Evolutionary conservation across 2,113 vertebrate species (phyloP).

Genomic region (Arvicanthis niloticus): DNA sequence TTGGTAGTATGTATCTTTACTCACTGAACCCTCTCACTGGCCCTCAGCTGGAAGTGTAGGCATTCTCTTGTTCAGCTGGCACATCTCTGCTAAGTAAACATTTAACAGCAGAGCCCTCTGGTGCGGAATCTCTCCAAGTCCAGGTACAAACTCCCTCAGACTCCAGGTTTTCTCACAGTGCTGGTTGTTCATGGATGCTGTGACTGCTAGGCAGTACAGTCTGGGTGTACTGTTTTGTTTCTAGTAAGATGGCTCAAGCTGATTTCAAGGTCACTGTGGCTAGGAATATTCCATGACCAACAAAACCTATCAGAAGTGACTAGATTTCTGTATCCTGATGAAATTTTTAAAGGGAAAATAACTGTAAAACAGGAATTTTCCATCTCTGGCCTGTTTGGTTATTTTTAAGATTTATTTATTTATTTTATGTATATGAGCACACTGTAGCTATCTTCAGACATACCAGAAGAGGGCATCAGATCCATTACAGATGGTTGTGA

Average conservation of each 20-base stretch:
- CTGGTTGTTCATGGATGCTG: neutral
- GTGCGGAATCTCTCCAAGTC: constrained; percentile 2
- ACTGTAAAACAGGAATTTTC: neutral
- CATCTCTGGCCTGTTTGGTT: neutral
- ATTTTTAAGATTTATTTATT: too few species aligned
- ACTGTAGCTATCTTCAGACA: too few species aligned
- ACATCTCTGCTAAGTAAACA: neutral
- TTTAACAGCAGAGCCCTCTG: constrained; percentile 4
- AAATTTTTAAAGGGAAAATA: constrained; percentile 15
- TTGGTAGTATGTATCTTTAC: neutral
- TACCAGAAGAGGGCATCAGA: too few species aligned
- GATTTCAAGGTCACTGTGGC: neutral
- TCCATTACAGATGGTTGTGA: too few species aligned
- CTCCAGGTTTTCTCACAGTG: neutral
- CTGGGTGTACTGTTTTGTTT: neutral
- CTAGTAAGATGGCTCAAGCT: neutral
- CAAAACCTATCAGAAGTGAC: neutral
- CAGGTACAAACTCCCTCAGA: neutral
- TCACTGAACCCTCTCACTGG: neutral
- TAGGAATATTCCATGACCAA: neutral
- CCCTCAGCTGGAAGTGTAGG: neutral
- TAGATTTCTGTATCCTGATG: neutral
- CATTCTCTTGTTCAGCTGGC: neutral
- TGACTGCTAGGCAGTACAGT: neutral
- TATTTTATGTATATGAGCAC: too few species aligned